A percentile compares a stretch with the other conserved stretches of the same genome.
These are phyloP conservation scores for Eupithecia subumbrata DNA, from an alignment of 2,888 invertebrate species.

Conservation along the genomic window DNA sequence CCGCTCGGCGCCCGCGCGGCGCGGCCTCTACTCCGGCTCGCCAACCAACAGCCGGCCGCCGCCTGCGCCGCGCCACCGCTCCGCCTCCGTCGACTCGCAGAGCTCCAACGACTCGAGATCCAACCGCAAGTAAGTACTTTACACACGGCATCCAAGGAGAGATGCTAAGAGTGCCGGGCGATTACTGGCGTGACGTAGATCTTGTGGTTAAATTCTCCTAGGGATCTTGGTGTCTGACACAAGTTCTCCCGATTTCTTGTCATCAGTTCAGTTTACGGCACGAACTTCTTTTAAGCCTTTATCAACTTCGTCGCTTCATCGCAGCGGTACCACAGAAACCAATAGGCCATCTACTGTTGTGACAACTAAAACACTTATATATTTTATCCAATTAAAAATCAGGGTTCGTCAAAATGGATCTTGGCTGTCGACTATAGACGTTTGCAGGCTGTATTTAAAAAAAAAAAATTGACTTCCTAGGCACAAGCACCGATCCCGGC, in stretches of 20 bases:
- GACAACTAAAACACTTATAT: too few relatives aligned
- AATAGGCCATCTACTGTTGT: too few relatives aligned
- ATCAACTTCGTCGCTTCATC: too few relatives aligned
- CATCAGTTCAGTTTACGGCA: too few relatives aligned
- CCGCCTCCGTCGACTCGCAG: conserved; percentile 94
- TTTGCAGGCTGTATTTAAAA: too few relatives aligned
- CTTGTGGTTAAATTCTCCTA: too few relatives aligned
- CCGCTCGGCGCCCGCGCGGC: conserved; percentile 89
- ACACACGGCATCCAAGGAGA: not conserved
- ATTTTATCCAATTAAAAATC: not conserved
- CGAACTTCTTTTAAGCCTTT: too few relatives aligned
- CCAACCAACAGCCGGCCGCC: conserved; percentile 93
- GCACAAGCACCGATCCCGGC: conserved; percentile 91
- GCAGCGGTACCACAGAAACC: too few relatives aligned
- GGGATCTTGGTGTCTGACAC: too few relatives aligned
- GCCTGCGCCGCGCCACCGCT: conserved; percentile 87
- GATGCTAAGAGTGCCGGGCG: not conserved
- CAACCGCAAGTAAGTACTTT: conserved; percentile 86
- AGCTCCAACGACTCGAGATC: conserved; percentile 93
- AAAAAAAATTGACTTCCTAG: conserved; percentile 52
- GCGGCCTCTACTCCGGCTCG: conserved; percentile 89
- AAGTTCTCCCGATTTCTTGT: too few relatives aligned
- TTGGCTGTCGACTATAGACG: not conserved
- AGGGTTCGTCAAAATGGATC: not conserved
- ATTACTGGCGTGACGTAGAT: too few relatives aligned